Evolutionary conservation across 2,888 invertebrate species (phyloP).

Genomic region (Sycophila texana): DNA sequence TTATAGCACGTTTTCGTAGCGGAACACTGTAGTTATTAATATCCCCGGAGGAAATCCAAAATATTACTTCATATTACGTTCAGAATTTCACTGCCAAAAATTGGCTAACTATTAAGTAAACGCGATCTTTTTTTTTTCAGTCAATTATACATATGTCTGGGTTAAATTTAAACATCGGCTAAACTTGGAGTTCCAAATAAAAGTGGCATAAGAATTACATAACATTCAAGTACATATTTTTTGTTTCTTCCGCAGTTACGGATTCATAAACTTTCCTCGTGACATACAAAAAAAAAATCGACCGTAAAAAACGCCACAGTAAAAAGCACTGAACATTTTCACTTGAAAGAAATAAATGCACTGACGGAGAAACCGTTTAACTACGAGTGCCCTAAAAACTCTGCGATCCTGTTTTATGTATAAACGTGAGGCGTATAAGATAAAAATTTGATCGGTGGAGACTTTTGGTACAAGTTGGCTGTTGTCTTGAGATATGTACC

Average conservation of each 20-base stretch:
- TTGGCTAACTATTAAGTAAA: slow-evolving; percentile 18
- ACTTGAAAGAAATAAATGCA: background rate
- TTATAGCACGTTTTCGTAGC: too few species aligned
- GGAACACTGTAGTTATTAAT: too few species aligned
- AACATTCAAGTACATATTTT: background rate
- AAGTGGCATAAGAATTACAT: background rate
- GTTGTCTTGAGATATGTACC: slow-evolving; percentile 71
- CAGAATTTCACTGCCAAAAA: background rate
- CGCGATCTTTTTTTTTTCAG: background rate
- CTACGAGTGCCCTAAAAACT: background rate
- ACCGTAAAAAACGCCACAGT: background rate
- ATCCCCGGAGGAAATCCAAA: too few species aligned
- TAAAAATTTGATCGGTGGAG: slow-evolving; percentile 28
- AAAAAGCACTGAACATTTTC: background rate
- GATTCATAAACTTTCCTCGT: background rate
- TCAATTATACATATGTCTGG: background rate
- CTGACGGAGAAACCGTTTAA: slow-evolving; percentile 1
- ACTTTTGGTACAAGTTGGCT: slow-evolving; percentile 30
- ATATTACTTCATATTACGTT: background rate
- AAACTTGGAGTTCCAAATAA: background rate
- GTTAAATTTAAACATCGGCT: background rate
- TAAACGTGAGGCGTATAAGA: background rate
- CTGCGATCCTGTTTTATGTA: slow-evolving; percentile 7
- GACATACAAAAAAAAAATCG: background rate
- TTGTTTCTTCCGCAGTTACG: background rate